Evolutionary conservation across 2,113 vertebrate species (phyloP), one percentile per base, ranked within the genome.

Genomic region (Aspiorhynchus laticeps): DNA sequence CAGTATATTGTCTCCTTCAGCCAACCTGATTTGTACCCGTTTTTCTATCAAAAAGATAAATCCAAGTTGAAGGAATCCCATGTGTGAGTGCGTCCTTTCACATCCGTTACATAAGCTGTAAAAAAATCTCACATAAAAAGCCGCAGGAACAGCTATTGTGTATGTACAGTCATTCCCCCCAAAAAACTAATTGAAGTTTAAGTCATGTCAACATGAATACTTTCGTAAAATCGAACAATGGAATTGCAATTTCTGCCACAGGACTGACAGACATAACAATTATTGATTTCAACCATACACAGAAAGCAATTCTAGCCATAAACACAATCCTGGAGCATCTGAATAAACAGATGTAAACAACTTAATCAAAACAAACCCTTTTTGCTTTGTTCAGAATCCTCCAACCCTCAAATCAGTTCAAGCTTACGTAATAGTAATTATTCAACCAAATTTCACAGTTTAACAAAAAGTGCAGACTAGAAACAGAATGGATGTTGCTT

Each of bases 81-180:
- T n/a, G n/a, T n/a, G n/a, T n/a, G n/a, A n/a, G n/a, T n/a, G n/a
- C n/a, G n/a, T n/a, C n/a, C n/a, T n/a, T n/a, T n/a, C n/a, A n/a
- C n/a, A n/a, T n/a, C n/a, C n/a, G n/a, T n/a, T n/a, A n/a, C n/a
- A n/a, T n/a, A n/a, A 76, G 38, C 53, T 80, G 89, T 65, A 87
- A 80, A 67, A 90, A 88, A 51, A 67, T 21, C 41, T 81, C 65
- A n/a, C 48, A 11, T 8, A 33, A 61, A 59, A 61, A 61, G 56
- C 1, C 1, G 1, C 36, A 43, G n/a, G 15, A 19, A 31, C 56
- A 28, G 4, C 61, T 63, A 48, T 67, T 24, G 59, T 4, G 48
- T 21, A 17, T 56, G 7, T 6, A 14, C 3, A 74, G 38, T 7
- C 38, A 33, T 15, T 17, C 31, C 15, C 48, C 48, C 48, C 6